Evolutionary conservation across 2,888 invertebrate genomes (phyloP).

Genomic region (Eueremaeus valkanovi): DNA sequence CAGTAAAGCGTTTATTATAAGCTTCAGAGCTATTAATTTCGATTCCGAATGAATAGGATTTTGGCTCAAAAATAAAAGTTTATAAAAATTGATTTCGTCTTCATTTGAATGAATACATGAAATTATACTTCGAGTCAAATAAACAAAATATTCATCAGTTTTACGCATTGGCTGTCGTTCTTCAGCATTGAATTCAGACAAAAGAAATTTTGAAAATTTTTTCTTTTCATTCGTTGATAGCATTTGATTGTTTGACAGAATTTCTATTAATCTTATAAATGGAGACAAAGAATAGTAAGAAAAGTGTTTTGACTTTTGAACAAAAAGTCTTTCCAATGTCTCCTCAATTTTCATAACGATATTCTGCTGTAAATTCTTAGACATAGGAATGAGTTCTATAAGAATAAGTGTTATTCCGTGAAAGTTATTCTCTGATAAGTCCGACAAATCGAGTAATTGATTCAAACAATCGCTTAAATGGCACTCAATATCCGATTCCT

Average conservation of each 20-base stretch:
- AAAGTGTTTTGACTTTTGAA: background rate
- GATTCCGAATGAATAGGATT: background rate
- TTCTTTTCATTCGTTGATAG: background rate
- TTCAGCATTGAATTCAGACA: background rate
- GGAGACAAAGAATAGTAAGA: constrained; percentile 23
- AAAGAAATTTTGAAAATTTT: background rate
- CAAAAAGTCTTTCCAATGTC: background rate
- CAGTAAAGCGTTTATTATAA: constrained; percentile 6
- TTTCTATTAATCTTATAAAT: constrained; percentile 22
- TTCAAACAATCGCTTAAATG: background rate
- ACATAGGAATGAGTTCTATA: background rate
- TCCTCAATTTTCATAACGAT: background rate
- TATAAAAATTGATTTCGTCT: background rate
- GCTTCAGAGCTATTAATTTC: background rate
- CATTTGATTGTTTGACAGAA: background rate
- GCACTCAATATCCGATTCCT: constrained; percentile 4
- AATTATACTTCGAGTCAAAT: constrained; percentile 22
- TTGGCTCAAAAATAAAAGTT: background rate
- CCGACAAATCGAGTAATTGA: background rate
- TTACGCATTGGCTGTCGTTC: background rate
- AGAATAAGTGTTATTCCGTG: constrained; percentile 28
- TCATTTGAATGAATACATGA: background rate
- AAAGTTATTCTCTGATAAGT: background rate
- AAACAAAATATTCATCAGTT: constrained; percentile 23
- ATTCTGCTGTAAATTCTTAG: background rate